Evolutionary conservation across 2,113 vertebrate species (phyloP), one percentile per base, ranked within the genome.

Genomic region (Andinoacara biseriatus): DNA sequence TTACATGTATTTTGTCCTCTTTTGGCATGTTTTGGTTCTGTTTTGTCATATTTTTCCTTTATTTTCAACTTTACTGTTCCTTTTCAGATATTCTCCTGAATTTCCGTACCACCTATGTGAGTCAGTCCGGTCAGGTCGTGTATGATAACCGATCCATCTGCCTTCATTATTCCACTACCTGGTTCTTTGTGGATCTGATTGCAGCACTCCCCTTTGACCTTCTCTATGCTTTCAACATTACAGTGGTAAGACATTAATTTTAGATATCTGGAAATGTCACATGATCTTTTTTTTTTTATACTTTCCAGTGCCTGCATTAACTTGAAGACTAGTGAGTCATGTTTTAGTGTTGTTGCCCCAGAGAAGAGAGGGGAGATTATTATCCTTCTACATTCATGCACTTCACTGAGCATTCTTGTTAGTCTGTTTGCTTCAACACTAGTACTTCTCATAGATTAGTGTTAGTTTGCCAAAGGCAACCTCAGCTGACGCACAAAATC

Each of bases 161-260:
- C 89, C 93, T 97, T 86, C 97, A 98, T 83, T 98, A 98, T 10
- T 94, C 95, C 86, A 95, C 96, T 84, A 97, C 97, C 15, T 98
- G 97, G 97, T 98, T 98, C 94, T 96, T 97, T 0, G 95, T 98
- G 90, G 97, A 98, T 83, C 95, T 98, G 83, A 96, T 98, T 0
- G 97, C 97, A 0, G 97, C 97, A 1, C 88, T 98, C 93, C 97
- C 97, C 77, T 98, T 98, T 22, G 97, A 98, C 87, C 96, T 98
- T 38, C 97, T 98, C 81, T 98, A 97, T 15, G 95, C 95, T 83
- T 97, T 98, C 92, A 98, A 97, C 15, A 95, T 98, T 80, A 97
- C 96, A 0, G 97, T 98, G 96, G 97, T 98, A 91, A 96, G 91
- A 49, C 15, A 24, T 10, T 24, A 5, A 0, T 31, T 60, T 72